Percentiles rank a stretch among this genome's conserved stretches.
phyloP scores from a whole-genome alignment of 2,888 invertebrate genomes.

The Cerceris rybyensis region DNA sequence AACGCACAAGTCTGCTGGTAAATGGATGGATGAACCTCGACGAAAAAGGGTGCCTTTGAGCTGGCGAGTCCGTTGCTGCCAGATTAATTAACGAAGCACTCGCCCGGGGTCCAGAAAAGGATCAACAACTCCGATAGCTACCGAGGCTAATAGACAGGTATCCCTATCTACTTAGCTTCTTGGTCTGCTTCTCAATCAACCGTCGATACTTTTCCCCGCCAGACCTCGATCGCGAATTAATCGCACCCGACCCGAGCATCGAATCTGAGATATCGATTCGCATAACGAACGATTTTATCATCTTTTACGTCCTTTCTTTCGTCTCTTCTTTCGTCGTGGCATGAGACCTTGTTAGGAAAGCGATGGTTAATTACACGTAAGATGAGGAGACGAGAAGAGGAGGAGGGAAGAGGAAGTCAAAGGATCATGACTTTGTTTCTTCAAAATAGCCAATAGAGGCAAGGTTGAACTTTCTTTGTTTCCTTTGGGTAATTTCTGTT shows the following conservation, averaged over 20 bases:
- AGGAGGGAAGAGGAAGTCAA: too few species aligned
- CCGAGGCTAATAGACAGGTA: conserved; percentile 66
- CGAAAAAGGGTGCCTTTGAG: conserved; percentile 77
- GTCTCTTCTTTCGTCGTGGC: background rate
- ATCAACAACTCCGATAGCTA: conserved; percentile 69
- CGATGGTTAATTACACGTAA: too few species aligned
- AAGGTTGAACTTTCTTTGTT: too few species aligned
- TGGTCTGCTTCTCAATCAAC: conserved; percentile 56
- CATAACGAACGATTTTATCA: background rate
- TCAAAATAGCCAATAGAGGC: too few species aligned
- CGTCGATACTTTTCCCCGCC: conserved; percentile 27
- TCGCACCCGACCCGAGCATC: conserved; percentile 16
- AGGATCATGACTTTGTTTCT: too few species aligned
- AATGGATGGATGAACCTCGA: conserved; percentile 75
- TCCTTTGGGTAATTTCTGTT: too few species aligned
- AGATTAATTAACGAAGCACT: conserved; percentile 81
- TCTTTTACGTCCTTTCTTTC: background rate
- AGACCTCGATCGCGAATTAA: conserved; percentile 35
- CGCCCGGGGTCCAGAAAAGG: conserved; percentile 73
- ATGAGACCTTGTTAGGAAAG: background rate
- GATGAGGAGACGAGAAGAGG: too few species aligned
- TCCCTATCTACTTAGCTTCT: conserved; percentile 62
- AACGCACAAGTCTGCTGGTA: conserved; percentile 66
- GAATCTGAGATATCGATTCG: background rate
- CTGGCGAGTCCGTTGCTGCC: conserved; percentile 72